phyloP scores from a whole-genome alignment of 2,797 vertebrate genomes.

The Capromys pilorides region DNA sequence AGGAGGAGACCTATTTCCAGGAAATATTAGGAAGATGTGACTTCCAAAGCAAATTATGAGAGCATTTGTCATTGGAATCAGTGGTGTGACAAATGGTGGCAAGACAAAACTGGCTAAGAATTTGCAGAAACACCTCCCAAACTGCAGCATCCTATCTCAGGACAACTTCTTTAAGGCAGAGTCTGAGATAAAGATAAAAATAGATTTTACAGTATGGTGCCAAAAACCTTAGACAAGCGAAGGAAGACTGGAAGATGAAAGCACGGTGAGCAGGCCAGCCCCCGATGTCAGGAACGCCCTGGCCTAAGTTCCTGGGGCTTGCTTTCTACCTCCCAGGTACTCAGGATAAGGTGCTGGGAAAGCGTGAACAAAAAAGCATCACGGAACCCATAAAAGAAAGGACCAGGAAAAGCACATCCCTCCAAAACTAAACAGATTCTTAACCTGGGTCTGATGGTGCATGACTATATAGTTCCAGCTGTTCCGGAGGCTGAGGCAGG shows the following conservation, averaged over 20 bases:
- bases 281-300: neutral
- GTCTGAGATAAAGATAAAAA: conserved; percentile 89
- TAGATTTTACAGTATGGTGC: conserved; percentile 94
- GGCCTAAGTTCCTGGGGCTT: neutral
- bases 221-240: neutral
- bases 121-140: conserved; percentile 89
- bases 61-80: no score
- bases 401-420: neutral
- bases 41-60: no score
- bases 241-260: neutral
- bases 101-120: conserved; percentile 92
- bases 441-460: neutral
- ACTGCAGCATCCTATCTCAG: conserved; percentile 92
- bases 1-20: no score
- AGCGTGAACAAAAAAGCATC: neutral
- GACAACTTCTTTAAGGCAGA: conserved; percentile 96
- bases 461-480: neutral
- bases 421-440: neutral
- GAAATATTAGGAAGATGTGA: no score
- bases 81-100: conserved; percentile 93
- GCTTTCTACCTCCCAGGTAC: neutral
- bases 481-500: neutral
- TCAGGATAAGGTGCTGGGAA: neutral
- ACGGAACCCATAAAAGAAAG: neutral
- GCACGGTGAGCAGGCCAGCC: neutral